Base-by-base conservation (phyloP, 2,113 vertebrate genomes). In the Aviceda subcristata region DNA sequence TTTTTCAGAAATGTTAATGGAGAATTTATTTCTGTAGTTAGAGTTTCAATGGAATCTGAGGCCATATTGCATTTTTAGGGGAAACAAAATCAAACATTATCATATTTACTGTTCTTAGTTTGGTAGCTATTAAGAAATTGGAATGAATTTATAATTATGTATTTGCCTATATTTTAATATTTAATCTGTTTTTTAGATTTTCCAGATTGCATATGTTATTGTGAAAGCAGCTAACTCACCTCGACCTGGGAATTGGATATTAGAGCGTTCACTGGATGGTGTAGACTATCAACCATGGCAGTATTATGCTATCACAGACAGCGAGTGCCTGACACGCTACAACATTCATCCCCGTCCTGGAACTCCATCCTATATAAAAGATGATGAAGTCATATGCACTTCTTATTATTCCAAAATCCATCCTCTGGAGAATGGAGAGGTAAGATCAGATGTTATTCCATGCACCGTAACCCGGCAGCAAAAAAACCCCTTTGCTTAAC, bases 361-460 rank as follows among this genome's bases (percentile, higher is more conserved):
- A 50, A 98, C 98, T 4, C 99, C 99, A 0, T 99, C 99, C 15
- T 99, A 99, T 87, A 87, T 98, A 46, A 98, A 98, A 78, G 99
- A 99, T 51, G 98, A 99, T 93, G 99, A 99, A 96, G 99, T 99
- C 60, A 99, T 99, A 98, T 99, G 99, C 91, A 99, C 99, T 26
- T 99, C 99, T 6, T 99, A 99, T 96, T 99, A 99, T 92, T 99
- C 99, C 45, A 99, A 98, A 97, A 99, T 99, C 77, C 99, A 99
- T 63, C 99, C 99, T 15, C 98, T 99, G 97, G 99, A 99, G 96
- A 99, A 99, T 5, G 99, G 99, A 98, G 99, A 99, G 99, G 99
- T 99, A 98, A 98, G 98, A 88, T 79, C 43, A n/a, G 36, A 72
- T 92, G 23, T 74, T 86, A 38, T 20, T 82, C 39, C 15, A 16